Evolutionary conservation across 2,113 vertebrate genomes (phyloP), one percentile per base, ranked within the genome.

Genomic region (Bagarius yarrelli): DNA sequence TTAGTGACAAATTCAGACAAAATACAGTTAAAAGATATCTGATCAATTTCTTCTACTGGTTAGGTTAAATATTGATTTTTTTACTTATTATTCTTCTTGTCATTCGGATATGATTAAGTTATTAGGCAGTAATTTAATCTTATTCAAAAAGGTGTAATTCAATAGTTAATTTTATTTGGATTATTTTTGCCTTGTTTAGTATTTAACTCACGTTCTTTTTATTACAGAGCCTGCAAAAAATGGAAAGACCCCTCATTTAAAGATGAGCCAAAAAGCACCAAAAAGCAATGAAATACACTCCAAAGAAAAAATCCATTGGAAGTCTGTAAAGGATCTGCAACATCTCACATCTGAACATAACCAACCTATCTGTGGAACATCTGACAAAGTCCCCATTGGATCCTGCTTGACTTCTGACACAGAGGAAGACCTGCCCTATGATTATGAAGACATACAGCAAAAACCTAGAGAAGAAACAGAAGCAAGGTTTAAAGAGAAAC

Each of bases 301-400:
- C 53, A 72, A 61, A 73, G 60, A 81, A 57, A 78, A 47, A 63
- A 25, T 60, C 12, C 76, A 63, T 13, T 55, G 44, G 74, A 85
- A 69, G 8, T 44, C 73, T n/a, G 11, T 69, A 25, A 78, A 81
- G 21, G 81, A 79, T 19, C 53, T 78, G 34, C 56, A 75, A 40
- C n/a, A 70, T 12, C 83, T 69, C 4, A 72, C 82, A 11, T 90
- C 87, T 2, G 83, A 69, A 63, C 91, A 87, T 71, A 93, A 93
- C 81, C 91, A 86, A 56, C 89, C 89, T 19, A 91, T 63, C 5
- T 85, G 88, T 5, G 92, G 92, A 0, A 40, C 84, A 71, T 56
- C 85, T 55, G 79, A 88, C 0, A 80, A 87, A 16, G 53, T 90
- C n/a, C 91, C 52, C 0, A 78, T 83, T 78, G 89, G 88, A 66